A percentile compares a stretch with the other conserved stretches of the same genome.
Evolutionary conservation across 1,140 invertebrate genomes (phyloP).

Genomic region (Proctacanthus coquilletti): DNA sequence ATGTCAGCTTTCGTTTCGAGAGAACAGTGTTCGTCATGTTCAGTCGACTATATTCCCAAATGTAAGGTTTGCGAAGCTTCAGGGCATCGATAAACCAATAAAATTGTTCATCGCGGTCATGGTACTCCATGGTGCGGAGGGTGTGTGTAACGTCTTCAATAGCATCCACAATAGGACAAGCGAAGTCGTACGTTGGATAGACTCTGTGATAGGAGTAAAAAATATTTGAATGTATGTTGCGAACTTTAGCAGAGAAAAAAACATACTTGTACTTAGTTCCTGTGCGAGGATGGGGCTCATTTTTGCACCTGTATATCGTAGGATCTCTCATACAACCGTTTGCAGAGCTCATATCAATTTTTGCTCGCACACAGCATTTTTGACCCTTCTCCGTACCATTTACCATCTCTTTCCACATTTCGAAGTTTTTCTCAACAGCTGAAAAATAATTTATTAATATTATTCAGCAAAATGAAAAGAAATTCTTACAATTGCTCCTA

Average conservation of each 20-base stretch:
- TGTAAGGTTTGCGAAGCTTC: slow-evolving; percentile 74
- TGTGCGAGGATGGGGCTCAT: slow-evolving; percentile 82
- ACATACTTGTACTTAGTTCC: slow-evolving; percentile 89
- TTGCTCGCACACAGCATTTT: slow-evolving; percentile 86
- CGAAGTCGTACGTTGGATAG: slow-evolving; percentile 99
- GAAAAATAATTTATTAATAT: slow-evolving; percentile 11
- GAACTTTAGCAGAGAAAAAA: neutral
- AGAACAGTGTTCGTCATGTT: slow-evolving; percentile 97
- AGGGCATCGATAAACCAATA: slow-evolving; percentile 90
- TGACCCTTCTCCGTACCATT: slow-evolving; percentile 61
- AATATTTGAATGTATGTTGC: neutral
- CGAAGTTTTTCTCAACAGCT: slow-evolving; percentile 77
- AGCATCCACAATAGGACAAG: slow-evolving; percentile 96
- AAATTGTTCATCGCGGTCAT: slow-evolving; percentile 94
- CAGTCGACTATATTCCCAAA: slow-evolving; percentile 89
- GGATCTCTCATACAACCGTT: slow-evolving; percentile 98
- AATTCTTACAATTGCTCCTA: slow-evolving; percentile 59
- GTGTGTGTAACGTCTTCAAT: slow-evolving; percentile 96
- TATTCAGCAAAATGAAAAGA: neutral
- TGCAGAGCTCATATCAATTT: slow-evolving; percentile 91
- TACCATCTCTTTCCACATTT: slow-evolving; percentile 93
- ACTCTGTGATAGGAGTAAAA: slow-evolving; percentile 49
- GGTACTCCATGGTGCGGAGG: slow-evolving; percentile 94
- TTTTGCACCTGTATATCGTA: slow-evolving; percentile 98
- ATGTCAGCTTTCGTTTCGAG: slow-evolving; percentile 93